Percentiles rank a stretch among this genome's conserved stretches.
phyloP scores from a whole-genome alignment of 2,797 vertebrate species.

The Eulemur coronatus region DNA sequence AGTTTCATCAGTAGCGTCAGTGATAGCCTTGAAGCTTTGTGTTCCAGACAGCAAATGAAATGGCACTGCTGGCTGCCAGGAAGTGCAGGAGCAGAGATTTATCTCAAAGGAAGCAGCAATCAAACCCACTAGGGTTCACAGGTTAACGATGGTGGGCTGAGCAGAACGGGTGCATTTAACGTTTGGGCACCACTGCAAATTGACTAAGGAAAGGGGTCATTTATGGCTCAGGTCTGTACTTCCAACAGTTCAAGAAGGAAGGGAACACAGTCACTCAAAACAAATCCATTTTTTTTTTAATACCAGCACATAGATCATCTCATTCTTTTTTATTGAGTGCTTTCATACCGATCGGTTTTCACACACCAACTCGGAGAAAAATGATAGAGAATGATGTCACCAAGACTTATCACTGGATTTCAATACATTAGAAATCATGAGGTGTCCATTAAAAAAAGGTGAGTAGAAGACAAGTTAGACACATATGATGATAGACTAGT shows the following conservation, averaged over 20 bases:
- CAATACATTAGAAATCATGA: not conserved
- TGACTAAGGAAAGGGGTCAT: not conserved
- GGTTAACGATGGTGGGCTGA: not conserved
- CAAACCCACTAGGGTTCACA: not conserved
- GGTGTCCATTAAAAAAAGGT: not conserved
- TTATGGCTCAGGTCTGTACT: not conserved
- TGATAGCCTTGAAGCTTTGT: not conserved
- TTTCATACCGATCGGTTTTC: conserved; percentile 33
- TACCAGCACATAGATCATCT: not conserved
- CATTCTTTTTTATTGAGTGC: not conserved
- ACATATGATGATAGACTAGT: not conserved
- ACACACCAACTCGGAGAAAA: not conserved
- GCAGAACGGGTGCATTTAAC: not conserved
- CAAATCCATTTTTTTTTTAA: not conserved
- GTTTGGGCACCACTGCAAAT: not conserved
- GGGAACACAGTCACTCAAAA: not conserved
- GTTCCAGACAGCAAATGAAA: not conserved
- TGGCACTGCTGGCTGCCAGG: not conserved
- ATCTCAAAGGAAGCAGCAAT: not conserved
- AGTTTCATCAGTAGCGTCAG: not conserved
- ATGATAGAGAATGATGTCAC: not conserved
- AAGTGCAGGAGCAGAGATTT: not conserved
- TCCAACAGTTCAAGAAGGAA: not conserved
- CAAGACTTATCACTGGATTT: not conserved
- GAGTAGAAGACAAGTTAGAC: not conserved